Conservation (phyloP, 2,888 invertebrate species). For the Chrysodeixis includens region DNA sequence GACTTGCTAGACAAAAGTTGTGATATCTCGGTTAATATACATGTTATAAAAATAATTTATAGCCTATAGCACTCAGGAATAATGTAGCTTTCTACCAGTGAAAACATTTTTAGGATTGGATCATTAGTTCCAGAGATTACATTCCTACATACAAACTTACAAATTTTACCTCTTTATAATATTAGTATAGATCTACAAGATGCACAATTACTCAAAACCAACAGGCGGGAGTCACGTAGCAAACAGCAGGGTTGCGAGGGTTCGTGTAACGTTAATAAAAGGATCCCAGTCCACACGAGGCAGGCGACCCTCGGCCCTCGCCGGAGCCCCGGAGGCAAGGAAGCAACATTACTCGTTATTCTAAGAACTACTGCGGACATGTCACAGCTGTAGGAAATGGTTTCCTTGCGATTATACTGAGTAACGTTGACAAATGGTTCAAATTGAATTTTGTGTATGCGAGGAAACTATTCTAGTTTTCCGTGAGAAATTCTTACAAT, state of each 20-base stretch:
- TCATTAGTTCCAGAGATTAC: no score
- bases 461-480: neutral
- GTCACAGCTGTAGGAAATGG: constrained; percentile 51
- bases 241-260: constrained; percentile 39
- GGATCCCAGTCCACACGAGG: constrained; percentile 54
- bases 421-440: constrained; percentile 13
- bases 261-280: constrained; percentile 58
- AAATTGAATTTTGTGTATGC: neutral
- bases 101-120: no score
- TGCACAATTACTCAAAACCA: constrained; percentile 19
- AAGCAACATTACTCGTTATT: constrained; percentile 34
- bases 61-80: no score
- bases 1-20: no score
- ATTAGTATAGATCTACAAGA: no score
- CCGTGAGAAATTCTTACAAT: neutral
- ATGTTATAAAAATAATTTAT: no score
- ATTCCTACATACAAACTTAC: no score
- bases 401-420: constrained; percentile 24
- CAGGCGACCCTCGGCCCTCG: constrained; percentile 39
- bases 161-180: no score
- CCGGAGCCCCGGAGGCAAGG: constrained; percentile 42
- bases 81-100: no score
- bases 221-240: constrained; percentile 39
- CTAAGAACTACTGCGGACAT: constrained; percentile 35
- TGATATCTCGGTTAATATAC: no score